Evolutionary conservation across 2,797 vertebrate species (phyloP).

Genomic region (Chaunax sp.): DNA sequence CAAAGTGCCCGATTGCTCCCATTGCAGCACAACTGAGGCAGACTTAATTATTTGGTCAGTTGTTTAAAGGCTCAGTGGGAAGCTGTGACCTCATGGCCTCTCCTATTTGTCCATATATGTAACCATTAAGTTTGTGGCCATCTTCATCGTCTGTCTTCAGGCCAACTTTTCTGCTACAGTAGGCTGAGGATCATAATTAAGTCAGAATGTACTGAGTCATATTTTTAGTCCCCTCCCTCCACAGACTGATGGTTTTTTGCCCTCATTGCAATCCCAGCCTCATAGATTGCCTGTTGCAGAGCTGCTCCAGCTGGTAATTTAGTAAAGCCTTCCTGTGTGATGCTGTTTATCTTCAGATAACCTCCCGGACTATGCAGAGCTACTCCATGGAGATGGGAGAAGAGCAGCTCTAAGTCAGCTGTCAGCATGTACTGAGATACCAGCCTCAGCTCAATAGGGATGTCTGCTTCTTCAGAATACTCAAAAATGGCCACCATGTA

Average conservation of each 20-base stretch:
- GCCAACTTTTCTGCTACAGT: neutral
- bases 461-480: constrained; percentile 77
- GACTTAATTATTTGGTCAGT: neutral
- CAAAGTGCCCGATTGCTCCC: constrained; percentile 17
- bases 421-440: constrained; percentile 78
- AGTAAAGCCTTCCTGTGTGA: constrained; percentile 76
- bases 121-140: constrained; percentile 3
- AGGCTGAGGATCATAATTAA: neutral
- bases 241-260: constrained; percentile 1
- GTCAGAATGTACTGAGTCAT: neutral
- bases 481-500: constrained; percentile 84
- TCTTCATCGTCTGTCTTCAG: neutral
- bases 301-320: constrained; percentile 76
- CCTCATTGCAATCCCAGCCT: constrained; percentile 57
- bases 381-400: constrained; percentile 83
- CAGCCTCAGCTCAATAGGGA: constrained; percentile 79
- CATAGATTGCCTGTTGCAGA: constrained; percentile 75
- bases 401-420: constrained; percentile 79
- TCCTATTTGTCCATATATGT: neutral
- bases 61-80: neutral
- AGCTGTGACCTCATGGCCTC: neutral
- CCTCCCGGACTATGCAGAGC: constrained; percentile 79
- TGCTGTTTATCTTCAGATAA: constrained; percentile 76
- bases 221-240: neutral
- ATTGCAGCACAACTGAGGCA: neutral